Evolutionary conservation across 2,113 vertebrate species (phyloP).

Genomic region (Lycocorax pyrrhopterus): DNA sequence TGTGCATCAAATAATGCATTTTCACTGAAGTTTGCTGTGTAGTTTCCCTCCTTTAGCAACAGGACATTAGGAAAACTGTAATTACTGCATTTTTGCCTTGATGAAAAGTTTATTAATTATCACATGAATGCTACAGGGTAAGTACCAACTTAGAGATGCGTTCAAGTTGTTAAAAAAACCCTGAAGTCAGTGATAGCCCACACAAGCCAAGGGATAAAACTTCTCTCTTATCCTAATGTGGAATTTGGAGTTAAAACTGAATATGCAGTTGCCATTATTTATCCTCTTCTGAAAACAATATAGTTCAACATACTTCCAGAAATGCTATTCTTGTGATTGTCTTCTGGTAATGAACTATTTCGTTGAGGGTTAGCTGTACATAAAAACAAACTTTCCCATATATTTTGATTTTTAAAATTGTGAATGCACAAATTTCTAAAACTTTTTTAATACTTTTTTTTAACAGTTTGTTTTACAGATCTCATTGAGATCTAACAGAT

Average conservation of each 20-base stretch:
- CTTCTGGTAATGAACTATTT: background rate
- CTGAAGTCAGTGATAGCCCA: background rate
- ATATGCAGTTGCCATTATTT: background rate
- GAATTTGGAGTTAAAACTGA: background rate
- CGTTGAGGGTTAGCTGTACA: background rate
- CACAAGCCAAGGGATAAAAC: background rate
- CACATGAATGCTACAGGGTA: background rate
- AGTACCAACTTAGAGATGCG: background rate
- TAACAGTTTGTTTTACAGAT: background rate
- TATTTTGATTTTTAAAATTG: background rate
- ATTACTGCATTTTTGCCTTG: background rate
- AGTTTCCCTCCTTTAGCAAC: background rate
- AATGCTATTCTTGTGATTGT: background rate
- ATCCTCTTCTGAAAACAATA: background rate
- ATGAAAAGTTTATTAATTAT: background rate
- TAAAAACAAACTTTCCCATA: background rate
- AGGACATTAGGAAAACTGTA: background rate
- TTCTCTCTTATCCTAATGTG: background rate
- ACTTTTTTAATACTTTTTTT: background rate
- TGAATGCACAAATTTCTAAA: background rate
- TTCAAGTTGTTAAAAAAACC: background rate
- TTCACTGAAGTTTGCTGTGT: background rate
- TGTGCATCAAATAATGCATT: background rate
- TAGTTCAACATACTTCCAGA: background rate
- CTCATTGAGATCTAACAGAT: background rate